Conservation (phyloP, 2,888 invertebrate species). For the Mythimna pallens region DNA sequence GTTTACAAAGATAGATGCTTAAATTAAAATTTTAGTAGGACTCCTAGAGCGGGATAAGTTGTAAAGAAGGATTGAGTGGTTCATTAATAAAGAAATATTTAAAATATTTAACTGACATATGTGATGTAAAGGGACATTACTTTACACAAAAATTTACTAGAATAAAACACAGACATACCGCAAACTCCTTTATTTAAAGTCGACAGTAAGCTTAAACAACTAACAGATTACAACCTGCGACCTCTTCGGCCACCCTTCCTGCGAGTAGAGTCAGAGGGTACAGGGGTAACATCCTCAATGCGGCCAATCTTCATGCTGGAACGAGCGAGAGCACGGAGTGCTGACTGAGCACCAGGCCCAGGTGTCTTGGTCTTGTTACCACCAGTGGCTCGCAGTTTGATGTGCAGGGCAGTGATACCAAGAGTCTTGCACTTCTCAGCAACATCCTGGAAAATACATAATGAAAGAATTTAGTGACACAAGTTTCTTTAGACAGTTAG, state of each 20-base stretch:
- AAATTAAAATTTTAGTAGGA: no score
- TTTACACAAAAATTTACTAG: not conserved
- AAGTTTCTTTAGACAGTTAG: not conserved
- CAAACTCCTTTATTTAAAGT: slow-evolving; percentile 85
- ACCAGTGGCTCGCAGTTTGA: slow-evolving; percentile 99
- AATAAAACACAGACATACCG: slow-evolving; percentile 76
- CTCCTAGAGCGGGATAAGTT: not conserved
- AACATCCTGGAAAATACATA: slow-evolving; percentile 94
- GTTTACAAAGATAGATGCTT: not conserved
- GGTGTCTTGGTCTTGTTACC: slow-evolving; percentile 99
- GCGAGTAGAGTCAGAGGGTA: slow-evolving; percentile 99
- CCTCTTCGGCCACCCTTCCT: slow-evolving; percentile 99
- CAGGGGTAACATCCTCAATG: slow-evolving; percentile 99
- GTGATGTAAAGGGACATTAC: not conserved
- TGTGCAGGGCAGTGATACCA: slow-evolving; percentile 99
- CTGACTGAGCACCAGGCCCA: slow-evolving; percentile 99
- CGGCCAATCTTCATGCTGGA: slow-evolving; percentile 99
- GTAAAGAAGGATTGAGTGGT: not conserved
- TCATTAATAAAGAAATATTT: not conserved
- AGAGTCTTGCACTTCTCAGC: slow-evolving; percentile 99
- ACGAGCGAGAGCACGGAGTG: slow-evolving; percentile 99
- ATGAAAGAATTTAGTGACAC: not conserved
- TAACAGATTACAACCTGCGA: slow-evolving; percentile 97
- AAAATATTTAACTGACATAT: not conserved
- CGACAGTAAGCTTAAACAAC: slow-evolving; percentile 85